phyloP scores from a whole-genome alignment of 2,888 invertebrate genomes.

The Diarsia dahlii region DNA sequence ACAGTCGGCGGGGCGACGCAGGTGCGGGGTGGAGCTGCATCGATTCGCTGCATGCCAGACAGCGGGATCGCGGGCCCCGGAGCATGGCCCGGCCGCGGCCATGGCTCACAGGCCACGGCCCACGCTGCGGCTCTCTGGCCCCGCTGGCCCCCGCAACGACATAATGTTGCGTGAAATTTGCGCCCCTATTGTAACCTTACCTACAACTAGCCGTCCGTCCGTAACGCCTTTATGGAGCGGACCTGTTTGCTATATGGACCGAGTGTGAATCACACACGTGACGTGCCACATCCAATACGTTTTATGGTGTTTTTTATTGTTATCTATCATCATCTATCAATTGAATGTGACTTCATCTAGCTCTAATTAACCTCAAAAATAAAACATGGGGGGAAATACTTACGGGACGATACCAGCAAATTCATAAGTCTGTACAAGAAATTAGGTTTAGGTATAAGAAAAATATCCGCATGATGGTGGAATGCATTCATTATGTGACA shows the following conservation, averaged over 20 bases:
- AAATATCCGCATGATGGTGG: too few species aligned
- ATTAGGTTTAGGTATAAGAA: too few species aligned
- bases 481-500: too few species aligned
- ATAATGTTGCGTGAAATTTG: conserved; percentile 90
- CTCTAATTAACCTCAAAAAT: neutral
- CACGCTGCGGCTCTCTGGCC: conserved; percentile 63
- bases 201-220: conserved; percentile 76
- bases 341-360: neutral
- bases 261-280: conserved; percentile 67
- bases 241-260: conserved; percentile 79
- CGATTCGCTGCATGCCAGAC: conserved; percentile 82
- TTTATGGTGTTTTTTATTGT: conserved; percentile 26
- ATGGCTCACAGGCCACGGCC: conserved; percentile 63
- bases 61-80: conserved; percentile 66
- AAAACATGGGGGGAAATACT: neutral
- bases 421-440: neutral
- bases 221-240: conserved; percentile 76
- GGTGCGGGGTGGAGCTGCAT: conserved; percentile 82
- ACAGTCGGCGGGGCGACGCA: conserved; percentile 67
- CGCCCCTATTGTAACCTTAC: conserved; percentile 84
- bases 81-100: conserved; percentile 57
- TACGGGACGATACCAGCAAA: neutral
- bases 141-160: conserved; percentile 68
- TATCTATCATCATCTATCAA: conserved; percentile 9
- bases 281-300: conserved; percentile 40